Base-by-base conservation (phyloP, 2,888 invertebrate species). In the Euproctis similis region DNA sequence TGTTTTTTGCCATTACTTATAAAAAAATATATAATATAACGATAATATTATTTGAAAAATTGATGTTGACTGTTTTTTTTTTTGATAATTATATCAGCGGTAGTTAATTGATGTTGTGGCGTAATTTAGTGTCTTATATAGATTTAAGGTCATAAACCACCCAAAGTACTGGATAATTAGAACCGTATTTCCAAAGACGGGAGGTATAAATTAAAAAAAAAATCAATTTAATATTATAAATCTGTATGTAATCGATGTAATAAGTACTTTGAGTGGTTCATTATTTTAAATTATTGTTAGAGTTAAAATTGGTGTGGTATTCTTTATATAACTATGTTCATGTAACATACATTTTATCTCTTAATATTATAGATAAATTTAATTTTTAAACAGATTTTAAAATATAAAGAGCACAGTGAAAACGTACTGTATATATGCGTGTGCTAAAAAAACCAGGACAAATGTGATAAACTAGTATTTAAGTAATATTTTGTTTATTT, bases 61-160 rank as follows among this genome's bases (percentile, higher is more conserved):
- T 75, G 84, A 82, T 85, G 85, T 86, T 86, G 85, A 85, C 82
- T 85, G 85, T 85, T 86, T 80, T 85, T 78, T n/a, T n/a, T n/a
- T n/a, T n/a, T n/a, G n/a, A 82, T 81, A 81, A 81, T 77, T 80
- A 80, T 81, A 84, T 75, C 72, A 68, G 72, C 84, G 68, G 84
- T 80, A 84, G 84, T 82, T 81, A 85, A 66, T 85, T 76, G 85
- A 81, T 86, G 85, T 86, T 85, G 85, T 86, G 85, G 82, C 72
- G 85, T 86, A 80, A 72, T 75, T 74, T 82, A 82, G 84, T 84
- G 84, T 84, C 82, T 84, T 84, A 82, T 81, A n/a, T n/a, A 75
- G 70, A 49, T 58, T 52, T 72, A 78, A 75, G 74, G 60, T 60
- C 46, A 53, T 61, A 51, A 60, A 71, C 65, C 72, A 72, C 70